Evolutionary conservation across 2,888 invertebrate genomes (phyloP).

Genomic region (Meiosimyza decipiens): DNA sequence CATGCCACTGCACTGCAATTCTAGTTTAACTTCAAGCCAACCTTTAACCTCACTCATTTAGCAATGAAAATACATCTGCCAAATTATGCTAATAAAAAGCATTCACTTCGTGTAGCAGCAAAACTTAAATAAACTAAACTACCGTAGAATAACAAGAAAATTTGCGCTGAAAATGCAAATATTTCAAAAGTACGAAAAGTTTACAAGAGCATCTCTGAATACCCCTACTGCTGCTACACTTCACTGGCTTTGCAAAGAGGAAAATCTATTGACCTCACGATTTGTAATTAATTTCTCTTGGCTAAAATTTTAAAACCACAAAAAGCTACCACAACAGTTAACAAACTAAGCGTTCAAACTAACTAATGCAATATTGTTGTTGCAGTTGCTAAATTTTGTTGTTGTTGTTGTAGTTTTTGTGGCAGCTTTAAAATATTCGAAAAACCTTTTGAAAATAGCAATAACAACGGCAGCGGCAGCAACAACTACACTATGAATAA

Average conservation of each 20-base stretch:
- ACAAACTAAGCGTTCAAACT: constrained; percentile 11
- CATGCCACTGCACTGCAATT: too few species aligned
- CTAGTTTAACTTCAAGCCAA: background rate
- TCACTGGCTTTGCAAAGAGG: background rate
- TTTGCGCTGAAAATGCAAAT: too few species aligned
- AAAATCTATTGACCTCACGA: constrained; percentile 28
- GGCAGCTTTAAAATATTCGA: too few species aligned
- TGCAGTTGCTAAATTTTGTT: background rate
- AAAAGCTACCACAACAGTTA: constrained; percentile 31
- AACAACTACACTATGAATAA: background rate
- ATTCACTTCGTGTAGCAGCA: background rate
- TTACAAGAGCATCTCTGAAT: too few species aligned
- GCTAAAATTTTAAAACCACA: constrained; percentile 3
- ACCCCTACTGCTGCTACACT: too few species aligned
- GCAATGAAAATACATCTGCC: background rate
- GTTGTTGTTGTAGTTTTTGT: too few species aligned
- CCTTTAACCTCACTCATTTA: background rate
- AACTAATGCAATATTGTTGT: constrained; percentile 32
- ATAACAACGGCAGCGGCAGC: background rate
- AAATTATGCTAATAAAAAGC: background rate
- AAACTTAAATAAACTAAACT: background rate
- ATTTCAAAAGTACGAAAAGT: too few species aligned
- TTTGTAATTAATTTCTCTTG: constrained; percentile 30
- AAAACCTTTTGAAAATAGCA: background rate
- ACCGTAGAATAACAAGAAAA: constrained; percentile 5